Evolutionary conservation across 1,140 invertebrate genomes (phyloP).

Genomic region (Daktulosphaira vitifoliae): DNA sequence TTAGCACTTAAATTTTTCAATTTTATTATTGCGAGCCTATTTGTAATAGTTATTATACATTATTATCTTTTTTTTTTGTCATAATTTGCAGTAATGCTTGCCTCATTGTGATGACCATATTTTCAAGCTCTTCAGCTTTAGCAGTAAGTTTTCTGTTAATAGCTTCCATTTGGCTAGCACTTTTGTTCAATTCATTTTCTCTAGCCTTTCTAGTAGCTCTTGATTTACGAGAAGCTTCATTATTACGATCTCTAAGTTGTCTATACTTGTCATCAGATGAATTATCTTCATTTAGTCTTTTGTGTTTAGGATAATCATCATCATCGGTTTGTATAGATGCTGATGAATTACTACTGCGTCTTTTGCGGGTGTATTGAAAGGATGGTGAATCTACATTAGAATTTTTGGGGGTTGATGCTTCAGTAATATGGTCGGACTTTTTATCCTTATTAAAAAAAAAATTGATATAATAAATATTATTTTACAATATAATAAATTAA

Average conservation of each 20-base stretch:
- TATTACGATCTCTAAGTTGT: slow-evolving; percentile 62
- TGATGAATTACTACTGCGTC: slow-evolving; percentile 28
- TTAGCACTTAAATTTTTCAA: too few relatives aligned
- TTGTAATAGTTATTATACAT: neutral
- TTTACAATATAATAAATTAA: too few relatives aligned
- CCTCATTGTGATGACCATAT: slow-evolving; percentile 46
- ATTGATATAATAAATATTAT: neutral
- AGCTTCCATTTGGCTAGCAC: slow-evolving; percentile 43
- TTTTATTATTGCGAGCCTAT: too few relatives aligned
- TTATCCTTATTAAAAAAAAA: slow-evolving; percentile 19
- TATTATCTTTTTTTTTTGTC: slow-evolving; percentile 40
- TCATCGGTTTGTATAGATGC: slow-evolving; percentile 21
- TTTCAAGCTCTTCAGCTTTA: slow-evolving; percentile 47
- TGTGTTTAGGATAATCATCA: slow-evolving; percentile 26
- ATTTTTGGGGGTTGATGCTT: slow-evolving; percentile 15
- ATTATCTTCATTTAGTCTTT: slow-evolving; percentile 16
- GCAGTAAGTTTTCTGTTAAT: slow-evolving; percentile 46
- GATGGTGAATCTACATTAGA: neutral
- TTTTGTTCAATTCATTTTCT: slow-evolving; percentile 47
- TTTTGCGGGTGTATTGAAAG: slow-evolving; percentile 9
- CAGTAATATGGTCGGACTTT: slow-evolving; percentile 8
- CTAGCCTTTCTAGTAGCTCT: slow-evolving; percentile 61
- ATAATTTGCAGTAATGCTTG: slow-evolving; percentile 44
- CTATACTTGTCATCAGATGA: slow-evolving; percentile 47
- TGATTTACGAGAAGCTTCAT: slow-evolving; percentile 63